These are phyloP conservation scores for Taphrorychus bicolor DNA, from an alignment of 2,888 invertebrate species.

Conservation along the genomic window DNA sequence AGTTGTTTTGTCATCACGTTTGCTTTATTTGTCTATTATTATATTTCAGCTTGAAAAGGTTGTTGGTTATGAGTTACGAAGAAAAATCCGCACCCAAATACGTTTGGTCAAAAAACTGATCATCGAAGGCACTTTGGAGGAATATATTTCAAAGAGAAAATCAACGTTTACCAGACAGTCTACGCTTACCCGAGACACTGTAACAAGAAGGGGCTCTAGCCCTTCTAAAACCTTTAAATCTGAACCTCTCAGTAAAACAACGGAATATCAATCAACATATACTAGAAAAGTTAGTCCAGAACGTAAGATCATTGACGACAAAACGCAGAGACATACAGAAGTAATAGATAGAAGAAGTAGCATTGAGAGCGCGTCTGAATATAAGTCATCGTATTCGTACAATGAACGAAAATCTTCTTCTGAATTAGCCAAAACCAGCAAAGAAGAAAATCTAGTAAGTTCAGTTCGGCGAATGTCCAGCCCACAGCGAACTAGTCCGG, in stretches of 20 bases:
- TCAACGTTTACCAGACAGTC: conserved; percentile 4
- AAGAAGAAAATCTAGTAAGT: conserved; percentile 35
- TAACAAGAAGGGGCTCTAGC: conserved; percentile 44
- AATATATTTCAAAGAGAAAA: conserved; percentile 46
- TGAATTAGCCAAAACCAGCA: conserved; percentile 29
- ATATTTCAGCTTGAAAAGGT: conserved; percentile 74
- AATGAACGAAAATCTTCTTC: conserved; percentile 47
- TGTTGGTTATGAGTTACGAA: conserved; percentile 77
- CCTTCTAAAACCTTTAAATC: conserved; percentile 42
- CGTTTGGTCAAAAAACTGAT: conserved; percentile 72
- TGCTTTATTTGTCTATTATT: background rate
- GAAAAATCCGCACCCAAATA: conserved; percentile 79
- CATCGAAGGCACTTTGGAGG: conserved; percentile 52
- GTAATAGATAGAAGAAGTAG: conserved; percentile 30
- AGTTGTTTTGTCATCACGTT: background rate
- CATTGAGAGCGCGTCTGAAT: conserved; percentile 41
- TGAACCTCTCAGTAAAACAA: conserved; percentile 29
- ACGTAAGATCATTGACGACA: conserved; percentile 42
- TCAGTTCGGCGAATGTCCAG: conserved; percentile 41
- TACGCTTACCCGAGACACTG: background rate
- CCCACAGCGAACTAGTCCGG: no score
- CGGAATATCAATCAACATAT: conserved; percentile 39
- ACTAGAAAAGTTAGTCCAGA: conserved; percentile 43
- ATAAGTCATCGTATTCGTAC: conserved; percentile 46
- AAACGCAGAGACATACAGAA: conserved; percentile 41